A percentile compares a stretch with the other conserved stretches of the same genome.
These are phyloP conservation scores for Dendrocincla tyrannina DNA, from an alignment of 2,797 vertebrate genomes.

Conservation along the genomic window DNA sequence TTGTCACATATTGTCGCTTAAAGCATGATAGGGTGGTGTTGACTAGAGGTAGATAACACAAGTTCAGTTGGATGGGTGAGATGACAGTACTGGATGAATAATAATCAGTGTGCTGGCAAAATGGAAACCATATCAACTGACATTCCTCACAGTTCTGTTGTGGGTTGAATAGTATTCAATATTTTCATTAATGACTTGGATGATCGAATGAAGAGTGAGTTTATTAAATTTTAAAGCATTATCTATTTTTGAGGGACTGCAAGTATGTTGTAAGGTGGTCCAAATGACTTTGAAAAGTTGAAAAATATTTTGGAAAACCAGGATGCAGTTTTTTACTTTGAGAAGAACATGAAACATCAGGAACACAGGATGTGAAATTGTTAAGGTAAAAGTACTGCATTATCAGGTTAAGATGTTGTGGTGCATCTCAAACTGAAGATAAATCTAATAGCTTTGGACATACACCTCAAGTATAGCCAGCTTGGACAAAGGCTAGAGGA, in stretches of 20 bases:
- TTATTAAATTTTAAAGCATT: neutral
- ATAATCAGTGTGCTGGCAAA: neutral
- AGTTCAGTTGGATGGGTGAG: neutral
- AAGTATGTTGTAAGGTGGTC: neutral
- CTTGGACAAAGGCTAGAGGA: too few relatives aligned
- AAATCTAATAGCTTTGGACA: neutral
- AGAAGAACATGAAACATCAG: neutral
- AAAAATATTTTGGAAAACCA: neutral
- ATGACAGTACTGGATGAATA: neutral
- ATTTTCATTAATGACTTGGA: neutral
- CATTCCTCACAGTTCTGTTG: neutral
- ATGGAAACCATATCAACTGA: neutral
- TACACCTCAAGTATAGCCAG: too few relatives aligned
- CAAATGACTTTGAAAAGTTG: neutral
- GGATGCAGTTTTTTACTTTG: neutral
- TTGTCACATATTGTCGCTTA: neutral
- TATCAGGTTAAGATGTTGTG: neutral
- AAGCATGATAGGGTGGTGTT: neutral
- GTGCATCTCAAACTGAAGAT: neutral
- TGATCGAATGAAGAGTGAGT: neutral
- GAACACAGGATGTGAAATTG: neutral
- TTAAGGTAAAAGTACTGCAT: neutral
- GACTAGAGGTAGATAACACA: neutral
- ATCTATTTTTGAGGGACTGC: neutral
- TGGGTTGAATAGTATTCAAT: accelerated